Evolutionary conservation across 1,140 invertebrate genomes (phyloP).

Genomic region (Caenorhabditis inopinata): DNA sequence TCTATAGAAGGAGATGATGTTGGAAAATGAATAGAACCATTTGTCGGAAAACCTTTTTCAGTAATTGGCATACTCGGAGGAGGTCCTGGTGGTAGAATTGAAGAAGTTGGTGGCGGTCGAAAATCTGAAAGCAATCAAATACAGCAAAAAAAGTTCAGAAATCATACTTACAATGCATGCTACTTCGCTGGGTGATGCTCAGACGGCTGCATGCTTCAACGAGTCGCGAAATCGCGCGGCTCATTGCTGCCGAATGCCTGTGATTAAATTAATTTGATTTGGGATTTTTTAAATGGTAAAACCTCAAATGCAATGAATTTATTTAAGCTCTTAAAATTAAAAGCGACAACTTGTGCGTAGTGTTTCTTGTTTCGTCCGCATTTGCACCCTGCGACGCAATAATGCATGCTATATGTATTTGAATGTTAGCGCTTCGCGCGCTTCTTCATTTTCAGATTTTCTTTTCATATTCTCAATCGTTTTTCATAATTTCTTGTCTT

Average conservation of each 20-base stretch:
- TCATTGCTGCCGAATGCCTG: conserved; percentile 1
- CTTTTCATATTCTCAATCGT: too few species aligned
- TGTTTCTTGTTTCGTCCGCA: too few species aligned
- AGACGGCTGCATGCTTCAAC: background rate
- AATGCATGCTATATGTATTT: too few species aligned
- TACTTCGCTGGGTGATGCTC: background rate
- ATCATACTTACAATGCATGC: background rate
- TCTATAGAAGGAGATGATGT: background rate
- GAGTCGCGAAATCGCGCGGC: conserved; percentile 5
- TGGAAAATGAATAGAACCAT: background rate
- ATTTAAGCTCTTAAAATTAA: too few species aligned
- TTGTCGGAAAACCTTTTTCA: background rate
- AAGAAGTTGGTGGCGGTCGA: background rate
- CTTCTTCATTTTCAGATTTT: too few species aligned
- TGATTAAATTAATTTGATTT: too few species aligned
- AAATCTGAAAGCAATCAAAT: background rate
- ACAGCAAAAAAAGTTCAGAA: background rate
- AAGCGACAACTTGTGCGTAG: too few species aligned
- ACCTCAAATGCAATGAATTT: too few species aligned
- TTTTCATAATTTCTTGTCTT: too few species aligned
- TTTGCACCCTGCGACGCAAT: too few species aligned
- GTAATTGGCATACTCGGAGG: background rate
- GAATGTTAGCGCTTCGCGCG: too few species aligned
- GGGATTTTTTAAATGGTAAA: too few species aligned
- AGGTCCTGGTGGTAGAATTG: background rate